Conservation (phyloP, 2,797 vertebrate species). For the Neomorphus geoffroyi region DNA sequence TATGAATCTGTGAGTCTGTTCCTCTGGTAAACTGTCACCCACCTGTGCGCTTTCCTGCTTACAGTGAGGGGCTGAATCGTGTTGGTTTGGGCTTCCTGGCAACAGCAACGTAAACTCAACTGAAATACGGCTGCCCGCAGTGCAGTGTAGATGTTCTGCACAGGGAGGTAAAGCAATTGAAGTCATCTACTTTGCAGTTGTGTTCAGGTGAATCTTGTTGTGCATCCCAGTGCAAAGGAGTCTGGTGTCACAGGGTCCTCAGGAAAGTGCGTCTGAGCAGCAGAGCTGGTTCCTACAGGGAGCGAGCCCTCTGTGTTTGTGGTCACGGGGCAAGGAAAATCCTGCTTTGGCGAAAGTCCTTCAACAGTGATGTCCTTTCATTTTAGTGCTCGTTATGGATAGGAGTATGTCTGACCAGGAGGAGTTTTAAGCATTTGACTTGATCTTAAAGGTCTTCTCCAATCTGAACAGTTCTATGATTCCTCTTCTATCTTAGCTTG, state of each 20-base stretch:
- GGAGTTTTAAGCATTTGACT: neutral
- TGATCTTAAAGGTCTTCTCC: no score
- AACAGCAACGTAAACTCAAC: neutral
- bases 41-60: neutral
- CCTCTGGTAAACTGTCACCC: no score
- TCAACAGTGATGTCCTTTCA: neutral
- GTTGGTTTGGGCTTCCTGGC: neutral
- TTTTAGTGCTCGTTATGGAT: neutral
- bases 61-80: neutral
- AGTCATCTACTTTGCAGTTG: fast-evolving
- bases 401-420: neutral
- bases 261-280: fast-evolving
- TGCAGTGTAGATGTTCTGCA: no score
- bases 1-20: no score
- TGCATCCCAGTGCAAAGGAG: neutral
- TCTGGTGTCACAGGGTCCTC: no score
- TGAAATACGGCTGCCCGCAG: fast-evolving
- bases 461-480: no score
- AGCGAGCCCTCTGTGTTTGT: fast-evolving
- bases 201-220: fast-evolving
- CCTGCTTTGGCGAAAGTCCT: neutral
- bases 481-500: neutral
- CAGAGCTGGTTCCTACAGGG: fast-evolving
- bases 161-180: fast-evolving
- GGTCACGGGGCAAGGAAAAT: neutral